These are phyloP conservation scores for Heliconius hermathena DNA, from an alignment of 1,140 invertebrate species.

Conservation along the genomic window DNA sequence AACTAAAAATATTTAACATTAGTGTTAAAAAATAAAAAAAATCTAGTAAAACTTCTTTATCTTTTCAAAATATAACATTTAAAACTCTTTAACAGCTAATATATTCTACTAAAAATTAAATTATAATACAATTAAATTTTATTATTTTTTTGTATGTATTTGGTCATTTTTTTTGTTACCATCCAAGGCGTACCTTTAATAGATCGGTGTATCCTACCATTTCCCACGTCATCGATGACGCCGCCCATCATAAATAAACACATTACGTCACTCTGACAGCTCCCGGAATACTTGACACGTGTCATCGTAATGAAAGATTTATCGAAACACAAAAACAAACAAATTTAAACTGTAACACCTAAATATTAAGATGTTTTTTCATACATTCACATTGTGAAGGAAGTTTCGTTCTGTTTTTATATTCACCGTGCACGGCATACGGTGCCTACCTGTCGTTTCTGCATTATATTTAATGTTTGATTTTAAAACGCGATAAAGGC, in stretches of 20 bases:
- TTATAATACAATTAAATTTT: neutral
- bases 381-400: conserved; percentile 7
- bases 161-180: neutral
- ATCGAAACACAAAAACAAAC: conserved; percentile 6
- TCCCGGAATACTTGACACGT: conserved; percentile 68
- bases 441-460: conserved; percentile 72
- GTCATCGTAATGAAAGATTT: conserved; percentile 67
- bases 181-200: conserved; percentile 19
- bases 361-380: conserved; percentile 38
- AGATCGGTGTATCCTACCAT: conserved; percentile 34
- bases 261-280: conserved; percentile 74
- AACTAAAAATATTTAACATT: too few species aligned
- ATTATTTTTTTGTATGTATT: neutral
- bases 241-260: conserved; percentile 69
- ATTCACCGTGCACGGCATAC: conserved; percentile 42
- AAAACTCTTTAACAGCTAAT: too few species aligned
- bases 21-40: neutral
- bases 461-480: conserved; percentile 68
- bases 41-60: neutral
- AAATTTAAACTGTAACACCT: conserved; percentile 39
- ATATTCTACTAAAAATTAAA: neutral
- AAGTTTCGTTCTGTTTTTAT: conserved; percentile 51
- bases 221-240: conserved; percentile 66
- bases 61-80: too few species aligned
- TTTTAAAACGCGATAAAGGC: conserved; percentile 59